A percentile compares a stretch with the other conserved stretches of the same genome.
These are phyloP conservation scores for Cephus nigrinus DNA, from an alignment of 2,888 invertebrate genomes.

Conservation along the genomic window DNA sequence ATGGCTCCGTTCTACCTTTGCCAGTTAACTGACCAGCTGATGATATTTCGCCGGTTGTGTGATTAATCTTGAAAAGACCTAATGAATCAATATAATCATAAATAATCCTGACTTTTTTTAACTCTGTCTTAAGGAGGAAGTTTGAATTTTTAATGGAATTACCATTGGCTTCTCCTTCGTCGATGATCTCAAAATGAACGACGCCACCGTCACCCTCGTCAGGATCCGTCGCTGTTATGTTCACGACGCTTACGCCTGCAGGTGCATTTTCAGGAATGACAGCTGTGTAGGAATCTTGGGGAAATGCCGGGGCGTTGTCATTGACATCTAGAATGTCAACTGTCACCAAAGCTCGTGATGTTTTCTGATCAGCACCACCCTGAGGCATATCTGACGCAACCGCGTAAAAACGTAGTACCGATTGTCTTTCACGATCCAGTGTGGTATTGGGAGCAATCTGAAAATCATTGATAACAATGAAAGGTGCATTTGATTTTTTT, in stretches of 20 bases:
- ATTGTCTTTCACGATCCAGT: conserved; percentile 80
- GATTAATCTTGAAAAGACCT: conserved; percentile 78
- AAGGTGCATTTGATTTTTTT: conserved; percentile 18
- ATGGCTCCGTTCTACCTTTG: conserved; percentile 80
- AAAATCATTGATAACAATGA: conserved; percentile 66
- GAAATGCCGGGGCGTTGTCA: conserved; percentile 80
- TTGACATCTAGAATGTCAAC: conserved; percentile 82
- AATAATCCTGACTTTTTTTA: neutral
- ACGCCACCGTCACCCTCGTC: conserved; percentile 81
- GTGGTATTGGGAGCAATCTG: conserved; percentile 74
- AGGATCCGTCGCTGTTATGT: conserved; percentile 79
- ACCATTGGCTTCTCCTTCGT: conserved; percentile 80
- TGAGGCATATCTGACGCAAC: conserved; percentile 81
- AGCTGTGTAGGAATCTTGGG: conserved; percentile 74
- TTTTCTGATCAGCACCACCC: conserved; percentile 76
- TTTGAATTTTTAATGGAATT: conserved; percentile 7
- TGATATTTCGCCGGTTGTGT: conserved; percentile 75
- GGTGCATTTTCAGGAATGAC: conserved; percentile 83
- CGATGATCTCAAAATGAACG: conserved; percentile 78
- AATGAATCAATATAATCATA: conserved; percentile 25
- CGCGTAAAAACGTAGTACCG: conserved; percentile 76
- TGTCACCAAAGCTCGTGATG: conserved; percentile 73
- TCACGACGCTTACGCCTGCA: conserved; percentile 74
- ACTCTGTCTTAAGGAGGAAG: neutral
- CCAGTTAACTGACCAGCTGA: conserved; percentile 78